Conservation (phyloP, 2,797 vertebrate species). For the Percopsis omiscomaycus region DNA sequence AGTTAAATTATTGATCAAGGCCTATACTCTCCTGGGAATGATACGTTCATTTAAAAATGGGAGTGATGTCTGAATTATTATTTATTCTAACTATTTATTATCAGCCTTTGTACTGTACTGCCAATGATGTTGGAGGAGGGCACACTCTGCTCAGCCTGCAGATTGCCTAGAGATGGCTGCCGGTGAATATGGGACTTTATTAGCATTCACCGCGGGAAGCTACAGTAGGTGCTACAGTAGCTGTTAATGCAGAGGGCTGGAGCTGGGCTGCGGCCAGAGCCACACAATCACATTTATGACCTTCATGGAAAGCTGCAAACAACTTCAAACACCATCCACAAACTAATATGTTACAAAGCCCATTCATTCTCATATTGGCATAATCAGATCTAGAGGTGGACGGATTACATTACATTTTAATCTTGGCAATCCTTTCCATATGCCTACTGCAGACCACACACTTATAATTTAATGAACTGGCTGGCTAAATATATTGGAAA, state of each 20-base stretch:
- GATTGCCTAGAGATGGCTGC: constrained; percentile 32
- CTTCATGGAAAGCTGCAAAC: constrained; percentile 30
- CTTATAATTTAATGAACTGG: constrained; percentile 16
- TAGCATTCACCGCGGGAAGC: constrained; percentile 59
- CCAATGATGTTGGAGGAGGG: constrained; percentile 15
- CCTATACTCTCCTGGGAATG: background rate
- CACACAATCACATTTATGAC: constrained; percentile 36
- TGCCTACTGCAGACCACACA: constrained; percentile 28
- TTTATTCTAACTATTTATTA: too few relatives aligned
- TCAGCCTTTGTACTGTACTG: too few relatives aligned
- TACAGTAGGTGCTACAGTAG: background rate
- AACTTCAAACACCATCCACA: constrained; percentile 50
- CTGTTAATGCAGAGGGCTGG: constrained; percentile 43
- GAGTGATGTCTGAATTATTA: too few relatives aligned
- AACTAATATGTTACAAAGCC: constrained; percentile 43
- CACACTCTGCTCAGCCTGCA: constrained; percentile 12
- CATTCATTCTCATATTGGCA: constrained; percentile 55
- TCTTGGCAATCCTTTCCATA: constrained; percentile 29
- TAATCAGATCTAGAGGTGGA: constrained; percentile 51
- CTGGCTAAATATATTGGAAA: background rate
- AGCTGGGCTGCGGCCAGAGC: constrained; percentile 49
- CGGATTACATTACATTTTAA: constrained; percentile 44
- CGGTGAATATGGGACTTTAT: constrained; percentile 56
- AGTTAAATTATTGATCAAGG: constrained; percentile 1
- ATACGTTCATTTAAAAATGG: too few relatives aligned